These are phyloP conservation scores for Caenorhabditis wallacei DNA, from an alignment of 2,888 invertebrate species.

Conservation along the genomic window DNA sequence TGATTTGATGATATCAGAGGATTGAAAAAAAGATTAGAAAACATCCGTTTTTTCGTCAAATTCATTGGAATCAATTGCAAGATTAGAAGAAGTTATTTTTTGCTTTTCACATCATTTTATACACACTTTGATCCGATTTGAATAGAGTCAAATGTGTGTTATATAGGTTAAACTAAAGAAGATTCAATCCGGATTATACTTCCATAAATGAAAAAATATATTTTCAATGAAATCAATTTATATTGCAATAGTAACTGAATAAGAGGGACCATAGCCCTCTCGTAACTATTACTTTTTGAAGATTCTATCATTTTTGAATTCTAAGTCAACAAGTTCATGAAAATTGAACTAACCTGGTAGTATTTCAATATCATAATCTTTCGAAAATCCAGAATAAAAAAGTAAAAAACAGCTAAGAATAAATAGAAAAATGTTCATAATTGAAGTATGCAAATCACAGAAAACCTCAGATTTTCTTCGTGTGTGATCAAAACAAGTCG, in stretches of 20 bases:
- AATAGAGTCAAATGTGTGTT: not conserved
- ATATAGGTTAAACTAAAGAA: not conserved
- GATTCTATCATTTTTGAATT: no score
- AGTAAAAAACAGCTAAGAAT: not conserved
- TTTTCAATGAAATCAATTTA: no score
- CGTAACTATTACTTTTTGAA: no score
- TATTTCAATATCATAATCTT: slow-evolving; percentile 63
- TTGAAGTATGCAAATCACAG: slow-evolving; percentile 3
- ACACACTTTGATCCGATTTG: slow-evolving; percentile 16
- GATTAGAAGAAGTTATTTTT: slow-evolving; percentile 20
- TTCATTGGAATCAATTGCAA: not conserved
- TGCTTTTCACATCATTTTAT: slow-evolving; percentile 14
- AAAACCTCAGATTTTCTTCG: not conserved
- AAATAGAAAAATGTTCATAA: slow-evolving; percentile 11
- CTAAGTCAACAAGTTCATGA: no score
- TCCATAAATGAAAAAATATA: no score
- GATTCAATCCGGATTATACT: not conserved
- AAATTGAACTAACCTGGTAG: no score
- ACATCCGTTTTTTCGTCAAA: no score
- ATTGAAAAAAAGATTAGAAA: not conserved
- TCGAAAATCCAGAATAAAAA: not conserved
- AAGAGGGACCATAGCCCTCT: no score
- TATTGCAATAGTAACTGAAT: no score
- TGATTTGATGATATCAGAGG: slow-evolving; percentile 20
- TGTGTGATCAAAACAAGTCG: slow-evolving; percentile 31